Base-by-base conservation (phyloP, 2,113 vertebrate species). In the Pyrgilauda ruficollis region DNA sequence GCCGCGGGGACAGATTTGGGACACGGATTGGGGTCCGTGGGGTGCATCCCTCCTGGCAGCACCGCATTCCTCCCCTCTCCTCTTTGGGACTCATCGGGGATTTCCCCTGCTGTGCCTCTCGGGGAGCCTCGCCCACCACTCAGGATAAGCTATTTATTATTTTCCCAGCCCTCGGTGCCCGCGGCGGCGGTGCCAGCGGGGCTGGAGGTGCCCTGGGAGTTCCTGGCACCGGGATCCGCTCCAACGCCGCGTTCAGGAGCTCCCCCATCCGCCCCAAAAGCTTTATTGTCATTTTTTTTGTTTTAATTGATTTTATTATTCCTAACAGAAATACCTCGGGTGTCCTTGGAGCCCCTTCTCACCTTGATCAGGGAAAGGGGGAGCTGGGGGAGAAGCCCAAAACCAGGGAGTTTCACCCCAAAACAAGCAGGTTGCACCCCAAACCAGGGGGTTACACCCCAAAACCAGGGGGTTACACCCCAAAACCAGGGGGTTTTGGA, bases 141-240 rank as follows among this genome's bases (percentile, higher is more conserved):
- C 97, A 97, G 97, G 97, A 98, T 88, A 74, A 94, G 24, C 93
- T 97, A 98, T 98, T 97, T 98, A 97, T 97, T 97, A 10, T 94
- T 82, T 50, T 15, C 93, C 95, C 31, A 1, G 24, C 56, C 82
- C 7, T 58, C 89, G 26, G 23, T 44, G 73, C 85, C 85, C 1
- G 49, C 63, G 15, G 7, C 72, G 30, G 92, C 8, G 39, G 43
- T 8, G 88, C 74, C n/a, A 5, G 67, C 20, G 17, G 79, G 26
- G 75, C 64, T 5, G 15, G 79, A 21, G 49, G n/a, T 2, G 4
- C 17, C 31, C 37, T 2, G 3, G 72, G 69, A 17, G 12, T 49
- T 47, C 23, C 14, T 9, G 6, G 16, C 56, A 0, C 2, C 22
- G 8, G 82, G 64, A 44, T 28, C 73, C 7, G 1, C 62, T 9